phyloP scores from a whole-genome alignment of 2,888 invertebrate species.

The Pseudoips prasinana region DNA sequence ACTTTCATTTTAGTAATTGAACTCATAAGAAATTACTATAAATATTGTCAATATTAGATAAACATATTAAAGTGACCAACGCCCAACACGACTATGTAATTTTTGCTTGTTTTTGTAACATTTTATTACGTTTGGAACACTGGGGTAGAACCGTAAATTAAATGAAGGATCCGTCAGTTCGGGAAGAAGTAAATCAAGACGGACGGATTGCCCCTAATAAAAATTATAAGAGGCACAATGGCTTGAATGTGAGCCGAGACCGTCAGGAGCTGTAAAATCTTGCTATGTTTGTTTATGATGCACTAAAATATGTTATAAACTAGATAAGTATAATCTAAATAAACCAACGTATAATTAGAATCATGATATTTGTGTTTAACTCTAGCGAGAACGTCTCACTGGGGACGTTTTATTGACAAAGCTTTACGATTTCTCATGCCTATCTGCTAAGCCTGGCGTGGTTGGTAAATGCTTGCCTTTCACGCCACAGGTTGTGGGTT shows the following conservation, averaged over 20 bases:
- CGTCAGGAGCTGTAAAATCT: constrained; percentile 78
- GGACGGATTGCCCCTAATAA: constrained; percentile 82
- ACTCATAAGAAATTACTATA: no score
- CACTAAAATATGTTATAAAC: constrained; percentile 82
- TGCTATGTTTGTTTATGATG: constrained; percentile 80
- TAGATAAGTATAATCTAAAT: constrained; percentile 80
- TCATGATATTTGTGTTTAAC: constrained; percentile 65
- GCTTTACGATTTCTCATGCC: constrained; percentile 44
- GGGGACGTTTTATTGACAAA: constrained; percentile 47
- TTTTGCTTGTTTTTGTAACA: constrained; percentile 75
- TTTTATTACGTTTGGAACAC: constrained; percentile 74
- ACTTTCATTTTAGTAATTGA: no score
- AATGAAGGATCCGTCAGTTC: constrained; percentile 80
- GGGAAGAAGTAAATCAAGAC: constrained; percentile 81
- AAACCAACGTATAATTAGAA: constrained; percentile 77
- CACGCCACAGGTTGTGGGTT: no score
- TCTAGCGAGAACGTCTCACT: constrained; percentile 37
- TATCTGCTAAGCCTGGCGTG: no score
- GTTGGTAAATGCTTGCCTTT: no score
- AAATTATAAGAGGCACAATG: constrained; percentile 82
- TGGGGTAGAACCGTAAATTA: constrained; percentile 78
- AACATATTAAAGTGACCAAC: constrained; percentile 11
- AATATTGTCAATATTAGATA: no score
- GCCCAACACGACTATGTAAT: constrained; percentile 52
- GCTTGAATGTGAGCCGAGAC: constrained; percentile 72